Evolutionary conservation across 2,797 vertebrate genomes (phyloP), one percentile per base, ranked within the genome.

Genomic region (Karalla daura): DNA sequence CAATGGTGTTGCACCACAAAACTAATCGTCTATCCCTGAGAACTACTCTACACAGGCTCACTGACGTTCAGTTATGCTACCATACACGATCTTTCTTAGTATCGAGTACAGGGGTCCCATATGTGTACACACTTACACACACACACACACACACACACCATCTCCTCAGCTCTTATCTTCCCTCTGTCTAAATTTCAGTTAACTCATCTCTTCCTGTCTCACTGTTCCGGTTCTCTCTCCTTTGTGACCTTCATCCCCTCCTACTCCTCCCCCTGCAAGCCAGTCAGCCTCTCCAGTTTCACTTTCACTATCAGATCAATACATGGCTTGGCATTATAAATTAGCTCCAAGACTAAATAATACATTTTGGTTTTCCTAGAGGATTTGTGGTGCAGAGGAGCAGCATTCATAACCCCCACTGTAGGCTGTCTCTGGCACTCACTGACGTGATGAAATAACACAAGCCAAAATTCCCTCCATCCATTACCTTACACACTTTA

Each of bases 241-340:
- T 65, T 73, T 60, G 65, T 83, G 71, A 87, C 84, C 79, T 80
- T 77, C 73, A 40, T 53, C 33, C 40, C 24, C 36, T 51, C 59
- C 39, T 74, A 49, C 35, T 64, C 52, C 49, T 69, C 68, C 39
- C 77, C 74, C 51, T 70, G 39, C 18, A n/a, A 3, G 7, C 62
- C 77, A 54, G 53, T 72, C 71, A 58, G 47, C 51, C 23, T 75
- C 50, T 63, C 37, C 55, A 74, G 50, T 45, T 65, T 73, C 40
- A 76, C 70, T 80, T 77, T 64, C 54, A 63, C 44, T 21, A 20
- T 74, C 51, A 51, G 70, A 90, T 89, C 85, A 33, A 90, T 88
- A 86, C 37, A 67, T 59, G 41, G 36, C n/a, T 58, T 61, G 63
- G 70, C 71, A 68, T 86, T 77, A 69, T 63, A 81, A 84, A 85